A percentile compares a stretch with the other conserved stretches of the same genome.
Evolutionary conservation across 23 tunicate genomes (phyloP).

Genomic region (Trididemnum miniatum): DNA sequence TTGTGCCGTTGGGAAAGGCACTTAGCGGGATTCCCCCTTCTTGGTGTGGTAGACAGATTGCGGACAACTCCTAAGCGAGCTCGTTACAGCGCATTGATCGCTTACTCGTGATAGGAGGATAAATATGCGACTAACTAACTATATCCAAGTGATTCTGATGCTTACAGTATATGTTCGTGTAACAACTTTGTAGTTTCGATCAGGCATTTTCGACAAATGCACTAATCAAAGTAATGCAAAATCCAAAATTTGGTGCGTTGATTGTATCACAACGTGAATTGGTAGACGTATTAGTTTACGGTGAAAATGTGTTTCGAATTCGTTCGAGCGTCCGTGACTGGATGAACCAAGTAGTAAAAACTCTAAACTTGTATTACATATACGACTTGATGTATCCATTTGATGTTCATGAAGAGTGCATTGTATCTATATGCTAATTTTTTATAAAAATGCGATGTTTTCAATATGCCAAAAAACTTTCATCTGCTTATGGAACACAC

Average conservation of each 20-base stretch:
- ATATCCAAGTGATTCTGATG: neutral
- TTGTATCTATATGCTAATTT: neutral
- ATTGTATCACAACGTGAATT: neutral
- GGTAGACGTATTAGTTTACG: neutral
- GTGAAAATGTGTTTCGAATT: neutral
- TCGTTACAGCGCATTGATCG: too few species aligned
- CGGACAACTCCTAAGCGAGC: too few species aligned
- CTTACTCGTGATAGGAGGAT: too few species aligned
- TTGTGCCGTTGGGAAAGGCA: too few species aligned
- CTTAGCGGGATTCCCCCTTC: too few species aligned
- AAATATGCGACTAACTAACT: too few species aligned
- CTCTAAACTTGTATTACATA: neutral
- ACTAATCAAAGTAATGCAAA: neutral
- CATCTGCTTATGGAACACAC: neutral
- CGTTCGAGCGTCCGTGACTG: slow-evolving; percentile 2
- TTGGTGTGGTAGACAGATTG: too few species aligned
- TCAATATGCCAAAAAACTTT: neutral
- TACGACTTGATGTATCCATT: neutral
- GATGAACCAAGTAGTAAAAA: neutral
- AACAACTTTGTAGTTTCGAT: neutral
- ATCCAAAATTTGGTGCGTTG: neutral
- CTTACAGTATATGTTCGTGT: neutral
- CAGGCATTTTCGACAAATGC: neutral
- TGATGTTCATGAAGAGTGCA: neutral
- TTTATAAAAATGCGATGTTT: neutral